Evolutionary conservation across 2,113 vertebrate species (phyloP).

Genomic region (Microcebus lehilahytsara): DNA sequence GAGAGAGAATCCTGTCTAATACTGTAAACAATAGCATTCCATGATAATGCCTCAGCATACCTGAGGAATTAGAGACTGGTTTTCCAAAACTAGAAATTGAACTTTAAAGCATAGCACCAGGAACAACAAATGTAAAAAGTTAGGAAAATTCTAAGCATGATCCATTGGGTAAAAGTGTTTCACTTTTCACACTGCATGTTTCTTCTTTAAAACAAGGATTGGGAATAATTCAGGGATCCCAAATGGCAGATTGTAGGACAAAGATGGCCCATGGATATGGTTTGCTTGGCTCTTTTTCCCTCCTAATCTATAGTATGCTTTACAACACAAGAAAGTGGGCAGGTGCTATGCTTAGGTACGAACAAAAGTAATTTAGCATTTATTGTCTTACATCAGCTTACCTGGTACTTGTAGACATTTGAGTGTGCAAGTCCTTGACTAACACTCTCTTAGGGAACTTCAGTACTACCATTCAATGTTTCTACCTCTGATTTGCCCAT

Average conservation of each 20-base stretch:
- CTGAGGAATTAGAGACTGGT: not conserved
- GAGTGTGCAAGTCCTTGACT: not conserved
- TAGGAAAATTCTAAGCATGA: not conserved
- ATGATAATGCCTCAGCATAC: not conserved
- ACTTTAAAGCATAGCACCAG: not conserved
- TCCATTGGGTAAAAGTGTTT: not conserved
- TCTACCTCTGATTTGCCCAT: not conserved
- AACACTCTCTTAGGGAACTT: not conserved
- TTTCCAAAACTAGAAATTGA: not conserved
- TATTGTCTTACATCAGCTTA: not conserved
- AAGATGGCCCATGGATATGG: not conserved
- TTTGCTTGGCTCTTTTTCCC: not conserved
- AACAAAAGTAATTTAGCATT: not conserved
- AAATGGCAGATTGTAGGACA: not conserved
- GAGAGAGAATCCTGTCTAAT: not conserved
- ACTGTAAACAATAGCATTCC: not conserved
- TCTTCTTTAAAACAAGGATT: not conserved
- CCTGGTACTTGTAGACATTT: not conserved
- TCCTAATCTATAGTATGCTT: not conserved
- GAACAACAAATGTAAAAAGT: not conserved
- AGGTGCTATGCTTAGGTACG: not conserved
- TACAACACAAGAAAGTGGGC: not conserved
- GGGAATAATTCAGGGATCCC: not conserved
- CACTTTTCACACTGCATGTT: not conserved
- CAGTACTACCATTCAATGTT: not conserved